Conservation (phyloP, 2,113 vertebrate genomes). For the Procavia capensis region DNA sequence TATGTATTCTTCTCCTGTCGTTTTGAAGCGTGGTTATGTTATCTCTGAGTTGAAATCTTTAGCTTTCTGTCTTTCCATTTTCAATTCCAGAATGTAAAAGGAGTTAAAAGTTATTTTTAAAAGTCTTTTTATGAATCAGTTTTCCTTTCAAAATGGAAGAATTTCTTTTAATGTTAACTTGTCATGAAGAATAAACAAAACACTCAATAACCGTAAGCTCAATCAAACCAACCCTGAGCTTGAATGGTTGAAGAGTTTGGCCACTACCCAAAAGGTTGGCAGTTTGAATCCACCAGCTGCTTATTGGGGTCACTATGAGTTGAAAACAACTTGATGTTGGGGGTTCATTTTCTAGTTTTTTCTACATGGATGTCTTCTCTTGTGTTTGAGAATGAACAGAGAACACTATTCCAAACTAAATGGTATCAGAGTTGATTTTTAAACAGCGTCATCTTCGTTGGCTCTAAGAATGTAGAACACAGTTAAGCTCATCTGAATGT, state of each 20-base stretch:
- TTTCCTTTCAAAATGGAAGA: neutral
- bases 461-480: neutral
- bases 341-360: no score
- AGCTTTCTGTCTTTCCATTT: neutral
- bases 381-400: neutral
- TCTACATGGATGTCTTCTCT: neutral
- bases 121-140: neutral
- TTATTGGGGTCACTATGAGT: no score
- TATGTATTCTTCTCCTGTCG: neutral
- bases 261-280: no score
- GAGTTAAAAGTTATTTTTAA: neutral
- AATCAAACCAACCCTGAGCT: slow-evolving; percentile 19
- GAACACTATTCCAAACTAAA: slow-evolving; percentile 17
- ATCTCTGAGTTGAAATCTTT: neutral
- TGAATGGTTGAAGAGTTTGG: neutral
- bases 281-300: no score
- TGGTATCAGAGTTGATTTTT: neutral
- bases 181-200: neutral
- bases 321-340: no score
- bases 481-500: neutral
- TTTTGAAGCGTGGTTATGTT: neutral
- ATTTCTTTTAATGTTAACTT: neutral
- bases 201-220: neutral
- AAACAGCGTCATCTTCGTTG: neutral
- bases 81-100: neutral